A percentile compares a stretch with the other conserved stretches of the same genome.
Evolutionary conservation across 2,113 vertebrate species (phyloP).

Genomic region (Sus scrofa): T2T-Sscrofa CM000812.6:15756001-15756500

Average conservation of each 20-base stretch:
- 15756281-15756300: background rate
- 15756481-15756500: too few species aligned
- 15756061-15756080: too few species aligned
- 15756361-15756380: too few species aligned
- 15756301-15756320: background rate
- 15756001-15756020: too few species aligned
- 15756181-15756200: background rate
- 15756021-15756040: too few species aligned
- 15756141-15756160: slow-evolving; percentile 12
- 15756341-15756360: background rate
- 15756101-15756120: background rate
- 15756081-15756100: background rate
- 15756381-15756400: too few species aligned
- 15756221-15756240: background rate
- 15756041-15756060: too few species aligned
- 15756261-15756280: background rate
- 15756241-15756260: background rate
- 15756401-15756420: too few species aligned
- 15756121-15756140: background rate
- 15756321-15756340: background rate
- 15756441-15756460: too few species aligned
- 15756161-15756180: background rate
- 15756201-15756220: background rate
- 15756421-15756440: too few species aligned
- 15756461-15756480: too few species aligned